These are phyloP conservation scores for Microtus montanus DNA, from an alignment of 2,113 vertebrate genomes.

Conservation along the genomic window DNA sequence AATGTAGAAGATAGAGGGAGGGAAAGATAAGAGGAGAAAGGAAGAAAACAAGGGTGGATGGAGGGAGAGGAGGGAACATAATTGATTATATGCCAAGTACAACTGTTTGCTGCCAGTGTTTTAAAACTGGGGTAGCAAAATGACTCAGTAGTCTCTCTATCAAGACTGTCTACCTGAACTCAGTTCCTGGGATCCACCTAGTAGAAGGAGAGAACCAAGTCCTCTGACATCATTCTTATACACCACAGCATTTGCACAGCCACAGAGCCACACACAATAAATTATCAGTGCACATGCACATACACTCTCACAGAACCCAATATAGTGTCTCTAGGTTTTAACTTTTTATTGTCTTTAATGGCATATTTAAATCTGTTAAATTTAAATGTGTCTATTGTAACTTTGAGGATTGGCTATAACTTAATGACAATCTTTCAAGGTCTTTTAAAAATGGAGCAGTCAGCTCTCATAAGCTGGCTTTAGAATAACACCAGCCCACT, in stretches of 20 bases:
- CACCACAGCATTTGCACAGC: too few relatives aligned
- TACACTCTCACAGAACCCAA: not conserved
- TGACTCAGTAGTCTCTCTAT: not conserved
- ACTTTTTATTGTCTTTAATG: not conserved
- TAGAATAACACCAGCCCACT: fast-evolving
- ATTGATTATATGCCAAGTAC: not conserved
- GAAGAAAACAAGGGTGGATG: not conserved
- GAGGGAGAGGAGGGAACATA: not conserved
- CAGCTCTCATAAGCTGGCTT: not conserved
- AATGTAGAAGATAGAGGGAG: fast-evolving
- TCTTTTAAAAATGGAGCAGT: not conserved
- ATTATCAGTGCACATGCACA: not conserved
- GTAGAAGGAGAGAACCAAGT: not conserved
- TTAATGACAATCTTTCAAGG: not conserved
- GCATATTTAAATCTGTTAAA: not conserved
- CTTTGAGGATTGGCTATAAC: not conserved
- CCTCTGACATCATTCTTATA: not conserved
- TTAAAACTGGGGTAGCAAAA: not conserved
- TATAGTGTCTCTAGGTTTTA: not conserved
- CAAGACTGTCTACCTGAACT: not conserved
- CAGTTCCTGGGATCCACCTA: not conserved
- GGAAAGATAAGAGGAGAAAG: not conserved
- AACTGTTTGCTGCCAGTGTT: not conserved
- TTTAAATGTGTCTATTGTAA: not conserved
- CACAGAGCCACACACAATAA: not conserved